Evolutionary conservation across 2,888 invertebrate species (phyloP).

Genomic region (Chrysolina americana): DNA sequence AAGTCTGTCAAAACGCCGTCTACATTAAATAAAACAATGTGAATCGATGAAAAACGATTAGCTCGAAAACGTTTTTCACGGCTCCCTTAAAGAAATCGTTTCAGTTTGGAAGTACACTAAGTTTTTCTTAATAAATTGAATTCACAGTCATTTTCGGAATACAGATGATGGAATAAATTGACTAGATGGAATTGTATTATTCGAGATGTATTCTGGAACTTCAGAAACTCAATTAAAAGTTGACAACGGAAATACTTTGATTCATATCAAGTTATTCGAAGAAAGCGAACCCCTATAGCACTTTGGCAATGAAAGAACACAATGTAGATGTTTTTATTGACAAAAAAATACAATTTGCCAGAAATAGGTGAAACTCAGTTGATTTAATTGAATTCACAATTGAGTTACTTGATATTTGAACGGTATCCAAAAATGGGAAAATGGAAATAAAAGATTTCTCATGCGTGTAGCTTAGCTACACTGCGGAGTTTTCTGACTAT

Average conservation of each 20-base stretch:
- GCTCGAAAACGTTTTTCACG: neutral
- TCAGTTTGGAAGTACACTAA: neutral
- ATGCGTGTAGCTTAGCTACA: too few species aligned
- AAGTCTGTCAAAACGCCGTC: neutral
- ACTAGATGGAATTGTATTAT: slow-evolving; percentile 1
- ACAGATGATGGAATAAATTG: slow-evolving; percentile 28
- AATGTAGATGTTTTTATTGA: too few species aligned
- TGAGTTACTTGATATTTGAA: too few species aligned
- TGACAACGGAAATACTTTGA: neutral
- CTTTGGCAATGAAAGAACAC: too few species aligned
- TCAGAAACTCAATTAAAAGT: slow-evolving; percentile 30
- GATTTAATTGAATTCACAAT: too few species aligned
- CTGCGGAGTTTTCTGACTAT: too few species aligned
- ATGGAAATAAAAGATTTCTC: too few species aligned
- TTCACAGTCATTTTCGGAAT: neutral
- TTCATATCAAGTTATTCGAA: neutral
- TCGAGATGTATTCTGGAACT: slow-evolving; percentile 6
- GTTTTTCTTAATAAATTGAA: slow-evolving; percentile 7
- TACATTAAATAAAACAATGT: neutral
- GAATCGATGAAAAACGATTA: neutral
- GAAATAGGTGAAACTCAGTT: too few species aligned
- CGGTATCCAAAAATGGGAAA: too few species aligned
- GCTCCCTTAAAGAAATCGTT: neutral
- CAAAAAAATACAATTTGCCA: too few species aligned
- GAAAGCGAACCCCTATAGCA: too few species aligned